Percentiles rank a stretch among this genome's conserved stretches.
phyloP scores from a whole-genome alignment of 1,140 invertebrate species.

The Rhynchophorus ferrugineus region DNA sequence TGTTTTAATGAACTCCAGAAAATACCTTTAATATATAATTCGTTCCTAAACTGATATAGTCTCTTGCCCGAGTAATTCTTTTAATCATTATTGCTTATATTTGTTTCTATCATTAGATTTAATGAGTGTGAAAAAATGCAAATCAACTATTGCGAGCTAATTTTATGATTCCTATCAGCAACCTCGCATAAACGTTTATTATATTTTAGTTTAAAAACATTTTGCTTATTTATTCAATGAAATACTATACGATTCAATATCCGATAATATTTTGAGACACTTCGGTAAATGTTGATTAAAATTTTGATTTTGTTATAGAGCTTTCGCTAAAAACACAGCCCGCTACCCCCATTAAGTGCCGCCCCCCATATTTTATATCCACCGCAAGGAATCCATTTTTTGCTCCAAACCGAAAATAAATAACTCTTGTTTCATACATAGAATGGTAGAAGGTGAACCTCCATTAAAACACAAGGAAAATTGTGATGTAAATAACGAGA shows the following conservation, averaged over 20 bases:
- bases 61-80: constrained; percentile 1
- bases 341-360: constrained; percentile 29
- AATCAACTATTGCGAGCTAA: background rate
- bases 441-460: constrained; percentile 40
- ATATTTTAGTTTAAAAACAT: too few species aligned
- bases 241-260: too few species aligned
- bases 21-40: too few species aligned
- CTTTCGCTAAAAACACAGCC: constrained; percentile 23
- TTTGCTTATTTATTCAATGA: too few species aligned
- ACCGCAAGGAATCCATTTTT: constrained; percentile 13
- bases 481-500: constrained; percentile 71
- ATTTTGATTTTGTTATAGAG: constrained; percentile 23
- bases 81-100: background rate
- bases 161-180: too few species aligned
- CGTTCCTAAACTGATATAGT: too few species aligned
- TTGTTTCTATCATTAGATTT: background rate
- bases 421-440: constrained; percentile 26
- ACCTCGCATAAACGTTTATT: too few species aligned
- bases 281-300: too few species aligned
- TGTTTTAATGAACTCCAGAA: too few species aligned
- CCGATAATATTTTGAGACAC: too few species aligned
- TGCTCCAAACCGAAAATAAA: constrained; percentile 16
- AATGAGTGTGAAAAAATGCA: background rate
- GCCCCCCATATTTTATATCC: constrained; percentile 13
- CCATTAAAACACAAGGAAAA: constrained; percentile 37